Evolutionary conservation across 2,888 invertebrate genomes (phyloP).

Genomic region (Gnatocerus cornutus): DNA sequence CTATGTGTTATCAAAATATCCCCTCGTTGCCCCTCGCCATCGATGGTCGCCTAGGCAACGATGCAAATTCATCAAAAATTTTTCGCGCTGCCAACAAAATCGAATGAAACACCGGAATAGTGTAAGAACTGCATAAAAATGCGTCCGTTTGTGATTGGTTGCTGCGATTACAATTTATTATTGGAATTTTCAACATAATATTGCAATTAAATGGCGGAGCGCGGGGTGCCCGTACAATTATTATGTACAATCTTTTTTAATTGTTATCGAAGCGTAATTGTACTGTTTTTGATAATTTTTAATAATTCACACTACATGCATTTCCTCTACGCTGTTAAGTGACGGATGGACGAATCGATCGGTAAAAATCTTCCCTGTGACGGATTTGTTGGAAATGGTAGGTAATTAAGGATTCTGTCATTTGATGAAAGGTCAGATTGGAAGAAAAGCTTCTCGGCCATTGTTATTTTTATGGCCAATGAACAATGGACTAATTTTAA

Average conservation of each 20-base stretch:
- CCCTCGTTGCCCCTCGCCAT: conserved; percentile 21
- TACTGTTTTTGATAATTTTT: conserved; percentile 32
- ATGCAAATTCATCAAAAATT: conserved; percentile 40
- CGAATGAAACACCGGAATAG: conserved; percentile 25
- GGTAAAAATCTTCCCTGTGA: conserved; percentile 21
- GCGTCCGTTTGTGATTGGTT: conserved; percentile 16
- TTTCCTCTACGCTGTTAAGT: conserved; percentile 14
- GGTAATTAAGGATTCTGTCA: conserved; percentile 56
- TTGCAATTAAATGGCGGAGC: conserved; percentile 15
- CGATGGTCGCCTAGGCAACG: conserved; percentile 23
- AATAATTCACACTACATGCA: conserved; percentile 34
- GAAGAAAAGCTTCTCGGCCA: conserved; percentile 60
- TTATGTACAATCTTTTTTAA: neutral
- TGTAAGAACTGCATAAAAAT: conserved; percentile 25
- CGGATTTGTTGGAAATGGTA: conserved; percentile 9
- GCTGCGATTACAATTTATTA: conserved; percentile 4
- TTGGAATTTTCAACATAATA: conserved; percentile 23
- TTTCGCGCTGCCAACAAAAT: conserved; percentile 34
- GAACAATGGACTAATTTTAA: conserved; percentile 52
- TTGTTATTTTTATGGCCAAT: conserved; percentile 62
- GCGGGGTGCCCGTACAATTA: conserved; percentile 4
- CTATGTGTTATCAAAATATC: conserved; percentile 41
- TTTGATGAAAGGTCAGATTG: conserved; percentile 56
- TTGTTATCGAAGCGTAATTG: neutral
- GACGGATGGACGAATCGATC: conserved; percentile 23